phyloP scores from a whole-genome alignment of 2,888 invertebrate genomes.

The Drosophila mettleri region DNA sequence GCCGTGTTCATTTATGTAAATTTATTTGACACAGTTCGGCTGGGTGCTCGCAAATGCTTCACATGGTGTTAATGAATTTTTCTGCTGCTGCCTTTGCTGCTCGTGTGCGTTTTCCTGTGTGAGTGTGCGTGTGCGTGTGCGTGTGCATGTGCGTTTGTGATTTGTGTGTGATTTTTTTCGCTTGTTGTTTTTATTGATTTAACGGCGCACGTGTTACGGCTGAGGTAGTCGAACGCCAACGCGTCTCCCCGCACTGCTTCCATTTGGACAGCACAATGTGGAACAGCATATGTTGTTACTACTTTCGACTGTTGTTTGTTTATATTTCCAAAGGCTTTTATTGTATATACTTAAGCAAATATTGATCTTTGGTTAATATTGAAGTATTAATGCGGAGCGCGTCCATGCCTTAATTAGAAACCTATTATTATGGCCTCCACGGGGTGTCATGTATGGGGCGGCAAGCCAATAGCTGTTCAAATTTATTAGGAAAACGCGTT shows the following conservation, averaged over 20 bases:
- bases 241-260: slow-evolving; percentile 20
- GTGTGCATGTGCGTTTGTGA: slow-evolving; percentile 16
- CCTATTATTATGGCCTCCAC: slow-evolving; percentile 59
- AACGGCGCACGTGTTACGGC: slow-evolving; percentile 72
- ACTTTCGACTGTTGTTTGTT: slow-evolving; percentile 48
- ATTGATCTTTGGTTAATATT: slow-evolving; percentile 22
- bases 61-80: slow-evolving; percentile 68
- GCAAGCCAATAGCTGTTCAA: slow-evolving; percentile 8
- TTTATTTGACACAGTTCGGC: slow-evolving; percentile 2
- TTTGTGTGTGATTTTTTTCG: slow-evolving; percentile 42
- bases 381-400: slow-evolving; percentile 57
- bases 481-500: slow-evolving; percentile 16
- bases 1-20: background rate
- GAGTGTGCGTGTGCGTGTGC: slow-evolving; percentile 6
- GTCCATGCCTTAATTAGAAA: slow-evolving; percentile 54
- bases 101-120: slow-evolving; percentile 1
- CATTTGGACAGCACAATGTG: slow-evolving; percentile 28
- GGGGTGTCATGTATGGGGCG: slow-evolving; percentile 61
- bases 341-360: background rate
- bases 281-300: slow-evolving; percentile 25
- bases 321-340: slow-evolving; percentile 45
- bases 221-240: slow-evolving; percentile 53
- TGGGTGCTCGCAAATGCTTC: slow-evolving; percentile 45
- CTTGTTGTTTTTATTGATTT: slow-evolving; percentile 69
- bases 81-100: slow-evolving; percentile 48